phyloP scores from a whole-genome alignment of 1,140 invertebrate species.

The Pogonomyrmex barbatus region DNA sequence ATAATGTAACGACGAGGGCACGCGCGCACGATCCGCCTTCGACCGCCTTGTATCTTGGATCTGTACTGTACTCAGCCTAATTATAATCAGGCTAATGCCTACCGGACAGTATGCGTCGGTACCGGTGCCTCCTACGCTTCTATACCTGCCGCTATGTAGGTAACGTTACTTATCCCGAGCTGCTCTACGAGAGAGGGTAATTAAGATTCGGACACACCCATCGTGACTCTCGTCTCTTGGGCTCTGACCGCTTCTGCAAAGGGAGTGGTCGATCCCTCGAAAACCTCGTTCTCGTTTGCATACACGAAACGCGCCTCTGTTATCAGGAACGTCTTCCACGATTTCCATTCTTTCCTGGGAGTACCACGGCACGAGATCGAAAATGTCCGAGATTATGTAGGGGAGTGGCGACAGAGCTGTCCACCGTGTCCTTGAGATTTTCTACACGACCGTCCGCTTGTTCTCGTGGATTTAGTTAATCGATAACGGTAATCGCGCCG shows the following conservation, averaged over 20 bases:
- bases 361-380: slow-evolving; percentile 33
- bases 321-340: slow-evolving; percentile 75
- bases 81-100: slow-evolving; percentile 87
- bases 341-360: slow-evolving; percentile 52
- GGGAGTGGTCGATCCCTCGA: slow-evolving; percentile 84
- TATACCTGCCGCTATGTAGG: slow-evolving; percentile 78
- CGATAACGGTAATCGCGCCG: neutral
- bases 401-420: slow-evolving; percentile 53
- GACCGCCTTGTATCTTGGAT: slow-evolving; percentile 83
- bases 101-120: slow-evolving; percentile 70
- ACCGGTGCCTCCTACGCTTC: slow-evolving; percentile 70
- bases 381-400: slow-evolving; percentile 44
- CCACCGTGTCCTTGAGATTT: slow-evolving; percentile 33
- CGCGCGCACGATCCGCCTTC: slow-evolving; percentile 63
- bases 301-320: slow-evolving; percentile 73
- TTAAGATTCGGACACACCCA: slow-evolving; percentile 87
- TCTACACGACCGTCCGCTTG: slow-evolving; percentile 29
- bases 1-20: slow-evolving; percentile 73
- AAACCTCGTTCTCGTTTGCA: slow-evolving; percentile 84
- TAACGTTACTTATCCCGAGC: slow-evolving; percentile 81
- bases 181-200: slow-evolving; percentile 80
- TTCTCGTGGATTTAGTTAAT: slow-evolving; percentile 7
- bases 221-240: slow-evolving; percentile 83
- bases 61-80: slow-evolving; percentile 85
- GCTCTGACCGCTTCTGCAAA: slow-evolving; percentile 82